Evolutionary conservation across 2,797 vertebrate genomes (phyloP).

Genomic region (Pyrocephalus nanus): DNA sequence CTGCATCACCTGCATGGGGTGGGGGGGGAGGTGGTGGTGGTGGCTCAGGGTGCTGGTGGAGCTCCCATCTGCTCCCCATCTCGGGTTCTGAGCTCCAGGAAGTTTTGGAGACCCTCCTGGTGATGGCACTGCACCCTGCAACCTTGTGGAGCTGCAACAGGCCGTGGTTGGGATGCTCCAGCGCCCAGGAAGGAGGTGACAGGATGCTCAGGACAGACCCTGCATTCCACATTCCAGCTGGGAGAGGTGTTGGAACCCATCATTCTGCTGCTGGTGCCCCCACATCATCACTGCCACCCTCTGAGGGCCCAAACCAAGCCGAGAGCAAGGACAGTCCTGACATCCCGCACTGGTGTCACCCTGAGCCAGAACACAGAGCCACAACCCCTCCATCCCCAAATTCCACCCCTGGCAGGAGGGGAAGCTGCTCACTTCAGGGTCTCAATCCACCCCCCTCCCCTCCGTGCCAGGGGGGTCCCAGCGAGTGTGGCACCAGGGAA

Average conservation of each 20-base stretch:
- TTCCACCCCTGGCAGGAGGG: not conserved
- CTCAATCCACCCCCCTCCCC: not conserved
- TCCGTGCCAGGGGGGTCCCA: not conserved
- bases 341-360: fast-evolving
- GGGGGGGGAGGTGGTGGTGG: not conserved
- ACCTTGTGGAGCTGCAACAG: not conserved
- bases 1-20: not conserved
- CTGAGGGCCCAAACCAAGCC: not conserved
- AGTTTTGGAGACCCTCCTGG: not conserved
- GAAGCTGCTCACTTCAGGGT: not conserved
- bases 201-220: not conserved
- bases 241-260: fast-evolving
- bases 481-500: not conserved
- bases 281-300: not conserved
- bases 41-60: not conserved
- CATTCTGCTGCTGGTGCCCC: not conserved
- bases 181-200: not conserved
- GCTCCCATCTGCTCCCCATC: not conserved
- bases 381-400: fast-evolving
- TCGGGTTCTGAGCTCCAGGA: not conserved
- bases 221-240: fast-evolving
- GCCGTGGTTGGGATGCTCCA: fast-evolving
- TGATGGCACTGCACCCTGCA: fast-evolving
- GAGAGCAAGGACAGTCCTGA: fast-evolving
- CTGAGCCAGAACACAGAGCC: fast-evolving